Conservation (phyloP, 2,113 vertebrate species). For the Stegostoma tigrinum region DNA sequence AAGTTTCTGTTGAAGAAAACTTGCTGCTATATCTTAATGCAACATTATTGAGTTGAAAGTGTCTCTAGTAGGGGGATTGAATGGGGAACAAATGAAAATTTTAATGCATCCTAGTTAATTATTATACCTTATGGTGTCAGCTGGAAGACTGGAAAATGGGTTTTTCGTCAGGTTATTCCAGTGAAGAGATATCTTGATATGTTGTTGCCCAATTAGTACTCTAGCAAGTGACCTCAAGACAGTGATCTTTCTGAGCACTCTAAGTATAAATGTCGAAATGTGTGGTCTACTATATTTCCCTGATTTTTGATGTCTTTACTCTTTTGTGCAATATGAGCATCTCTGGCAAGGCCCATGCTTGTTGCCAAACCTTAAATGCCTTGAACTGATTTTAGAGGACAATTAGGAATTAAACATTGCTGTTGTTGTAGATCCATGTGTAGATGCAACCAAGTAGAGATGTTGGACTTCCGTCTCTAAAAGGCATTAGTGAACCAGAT, state of each 20-base stretch:
- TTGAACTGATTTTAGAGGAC: too few species aligned
- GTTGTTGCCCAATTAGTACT: not conserved
- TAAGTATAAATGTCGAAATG: not conserved
- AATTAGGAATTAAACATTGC: too few species aligned
- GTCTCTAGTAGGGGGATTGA: not conserved
- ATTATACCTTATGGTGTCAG: not conserved
- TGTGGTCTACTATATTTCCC: not conserved
- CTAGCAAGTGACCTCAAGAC: not conserved
- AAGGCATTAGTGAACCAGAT: too few species aligned
- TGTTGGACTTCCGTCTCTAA: too few species aligned
- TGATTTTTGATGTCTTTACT: not conserved
- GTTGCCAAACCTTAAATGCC: too few species aligned
- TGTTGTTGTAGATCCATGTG: too few species aligned
- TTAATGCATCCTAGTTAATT: not conserved
- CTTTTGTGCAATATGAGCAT: too few species aligned
- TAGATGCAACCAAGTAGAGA: too few species aligned
- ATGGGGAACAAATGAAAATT: not conserved
- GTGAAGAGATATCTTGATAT: not conserved
- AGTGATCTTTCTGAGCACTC: not conserved
- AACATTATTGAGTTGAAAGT: not conserved
- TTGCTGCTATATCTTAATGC: not conserved
- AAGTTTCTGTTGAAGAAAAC: not conserved
- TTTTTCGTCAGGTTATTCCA: not conserved
- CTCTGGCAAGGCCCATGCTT: too few species aligned
- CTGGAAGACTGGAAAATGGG: not conserved